Evolutionary conservation across 2,888 invertebrate species (phyloP).

Genomic region (Drosophila fungiperda): DNA sequence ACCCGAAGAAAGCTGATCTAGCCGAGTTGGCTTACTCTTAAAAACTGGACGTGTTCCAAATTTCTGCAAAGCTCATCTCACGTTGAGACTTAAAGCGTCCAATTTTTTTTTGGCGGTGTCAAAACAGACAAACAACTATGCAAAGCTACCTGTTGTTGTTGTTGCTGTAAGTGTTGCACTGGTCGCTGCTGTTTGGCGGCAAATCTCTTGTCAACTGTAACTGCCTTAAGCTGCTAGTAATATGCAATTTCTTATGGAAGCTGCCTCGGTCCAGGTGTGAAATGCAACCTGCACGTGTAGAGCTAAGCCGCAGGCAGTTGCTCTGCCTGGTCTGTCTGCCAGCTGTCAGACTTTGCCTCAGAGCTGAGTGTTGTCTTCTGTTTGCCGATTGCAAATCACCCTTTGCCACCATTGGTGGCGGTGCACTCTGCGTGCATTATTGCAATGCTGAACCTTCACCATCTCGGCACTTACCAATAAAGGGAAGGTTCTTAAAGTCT

Average conservation of each 20-base stretch:
- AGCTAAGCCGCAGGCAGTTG: conserved; percentile 31
- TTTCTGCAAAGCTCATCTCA: not conserved
- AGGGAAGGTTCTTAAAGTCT: not conserved
- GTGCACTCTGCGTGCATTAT: conserved; percentile 24
- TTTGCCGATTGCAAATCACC: conserved; percentile 1
- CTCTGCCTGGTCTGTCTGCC: conserved; percentile 26
- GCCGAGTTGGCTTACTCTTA: too few species aligned
- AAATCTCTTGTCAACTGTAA: conserved; percentile 48
- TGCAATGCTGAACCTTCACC: not conserved
- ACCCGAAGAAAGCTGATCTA: too few species aligned
- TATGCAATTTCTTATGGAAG: conserved; percentile 23
- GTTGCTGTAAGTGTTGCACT: not conserved
- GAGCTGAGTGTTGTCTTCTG: conserved; percentile 8
- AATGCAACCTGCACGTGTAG: conserved; percentile 17
- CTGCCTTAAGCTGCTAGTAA: conserved; percentile 18
- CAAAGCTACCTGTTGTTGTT: conserved; percentile 2
- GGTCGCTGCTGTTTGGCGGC: conserved; percentile 48
- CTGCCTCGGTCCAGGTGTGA: conserved; percentile 9
- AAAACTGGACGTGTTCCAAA: too few species aligned
- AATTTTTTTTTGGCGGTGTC: not conserved
- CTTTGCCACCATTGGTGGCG: not conserved
- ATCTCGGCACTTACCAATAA: not conserved
- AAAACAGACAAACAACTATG: conserved; percentile 2
- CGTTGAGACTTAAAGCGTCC: not conserved
- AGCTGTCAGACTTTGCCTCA: conserved; percentile 23